Conservation (phyloP, 92 coral and sea anemone genomes). For the Porites lobata region DNA sequence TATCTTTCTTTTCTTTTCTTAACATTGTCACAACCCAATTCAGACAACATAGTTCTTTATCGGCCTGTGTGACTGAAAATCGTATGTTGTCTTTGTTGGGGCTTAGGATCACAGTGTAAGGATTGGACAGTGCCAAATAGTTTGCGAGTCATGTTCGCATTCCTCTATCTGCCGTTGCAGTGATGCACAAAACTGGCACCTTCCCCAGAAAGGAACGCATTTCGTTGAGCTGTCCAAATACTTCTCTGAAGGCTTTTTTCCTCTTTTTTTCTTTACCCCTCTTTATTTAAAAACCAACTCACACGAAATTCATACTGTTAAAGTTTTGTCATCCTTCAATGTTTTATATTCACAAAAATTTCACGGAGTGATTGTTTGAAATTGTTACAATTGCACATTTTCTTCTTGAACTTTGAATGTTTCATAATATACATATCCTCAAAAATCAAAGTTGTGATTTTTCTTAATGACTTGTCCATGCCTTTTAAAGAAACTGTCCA, state of each 20-base stretch:
- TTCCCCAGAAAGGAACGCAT: background rate
- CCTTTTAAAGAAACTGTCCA: no score
- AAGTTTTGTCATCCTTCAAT: no score
- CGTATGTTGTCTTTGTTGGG: slow-evolving; percentile 12
- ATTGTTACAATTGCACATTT: no score
- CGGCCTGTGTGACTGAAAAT: background rate
- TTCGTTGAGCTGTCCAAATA: slow-evolving; percentile 6
- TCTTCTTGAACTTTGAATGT: no score
- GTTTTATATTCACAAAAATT: no score
- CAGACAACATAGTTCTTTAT: background rate
- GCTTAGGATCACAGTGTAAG: no score
- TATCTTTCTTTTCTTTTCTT: background rate
- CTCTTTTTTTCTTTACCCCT: slow-evolving; percentile 4
- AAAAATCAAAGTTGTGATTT: no score
- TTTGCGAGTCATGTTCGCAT: background rate
- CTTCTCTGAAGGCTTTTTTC: background rate
- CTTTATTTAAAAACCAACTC: background rate
- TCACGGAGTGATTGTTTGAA: no score
- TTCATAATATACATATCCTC: no score
- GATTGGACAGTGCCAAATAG: no score
- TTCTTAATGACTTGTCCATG: no score
- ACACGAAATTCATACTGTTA: background rate
- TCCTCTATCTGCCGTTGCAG: slow-evolving; percentile 15
- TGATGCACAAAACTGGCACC: slow-evolving; percentile 5
- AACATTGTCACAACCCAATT: background rate